Evolutionary conservation across 2,113 vertebrate genomes (phyloP), one percentile per base, ranked within the genome.

Genomic region (Heterotilapia buettikoferi): DNA sequence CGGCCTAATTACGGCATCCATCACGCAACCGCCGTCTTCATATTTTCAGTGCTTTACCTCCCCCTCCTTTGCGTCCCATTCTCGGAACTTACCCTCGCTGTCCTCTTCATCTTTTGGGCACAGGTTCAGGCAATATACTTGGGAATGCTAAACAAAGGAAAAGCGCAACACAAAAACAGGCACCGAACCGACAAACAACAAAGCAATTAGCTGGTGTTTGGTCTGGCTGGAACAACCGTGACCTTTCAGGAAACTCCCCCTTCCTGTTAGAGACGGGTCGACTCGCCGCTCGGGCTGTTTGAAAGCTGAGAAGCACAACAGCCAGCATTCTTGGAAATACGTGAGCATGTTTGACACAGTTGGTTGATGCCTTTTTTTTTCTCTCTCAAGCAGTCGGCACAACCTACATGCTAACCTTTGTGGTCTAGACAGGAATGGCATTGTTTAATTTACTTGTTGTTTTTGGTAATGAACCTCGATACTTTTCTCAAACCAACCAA

Each of bases 111-210:
- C 84, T 91, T 84, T 92, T 91, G 82, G 89, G 86, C 90, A 88
- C 82, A 63, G 84, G 86, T 89, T 90, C 92, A 94, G 95, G 94
- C 95, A 95, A 95, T 95, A 94, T 93, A 89, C 92, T 94, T 87
- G 92, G 94, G 95, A 95, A 95, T 95, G 92, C 84, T 80, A 94
- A 95, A 96, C 94, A 94, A 92, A 96, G 93, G 94, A 91, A 93
- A 92, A 93, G 92, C 21, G 78, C 90, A 89, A 95, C 90, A 90
- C 86, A 90, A 94, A 95, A 95, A 94, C 92, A 94, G 89, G 85
- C 94, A 91, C 63, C 38, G 13, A 84, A 45, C 88, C 36, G 80
- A 90, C 92, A 93, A 95, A 94, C 94, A 94, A 94, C 93, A 94
- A 92, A 91, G 93, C 88, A 94, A 95, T 96, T 96, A 96, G 94